These are phyloP conservation scores for Leuciscus idus DNA, from an alignment of 2,113 vertebrate genomes.

Conservation along the genomic window DNA sequence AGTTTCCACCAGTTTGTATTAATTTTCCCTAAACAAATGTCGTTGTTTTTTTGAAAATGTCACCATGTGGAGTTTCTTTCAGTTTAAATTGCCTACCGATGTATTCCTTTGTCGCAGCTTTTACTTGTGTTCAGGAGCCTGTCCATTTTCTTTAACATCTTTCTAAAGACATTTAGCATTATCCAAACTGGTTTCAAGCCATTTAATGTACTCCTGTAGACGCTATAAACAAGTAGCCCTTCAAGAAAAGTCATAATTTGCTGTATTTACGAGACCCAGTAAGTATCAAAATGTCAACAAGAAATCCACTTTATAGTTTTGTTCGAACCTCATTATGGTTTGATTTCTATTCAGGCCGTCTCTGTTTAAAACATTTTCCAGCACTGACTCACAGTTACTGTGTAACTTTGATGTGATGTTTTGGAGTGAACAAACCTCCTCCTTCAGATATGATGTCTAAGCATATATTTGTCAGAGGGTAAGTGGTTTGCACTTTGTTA, in stretches of 20 bases:
- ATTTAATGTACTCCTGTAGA: not conserved
- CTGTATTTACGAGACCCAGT: not conserved
- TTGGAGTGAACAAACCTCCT: conserved; percentile 15
- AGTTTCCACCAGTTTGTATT: not conserved
- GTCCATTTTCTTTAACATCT: not conserved
- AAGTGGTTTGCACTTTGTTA: conserved; percentile 45
- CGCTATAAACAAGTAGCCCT: not conserved
- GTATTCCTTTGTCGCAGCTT: not conserved
- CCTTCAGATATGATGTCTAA: conserved; percentile 43
- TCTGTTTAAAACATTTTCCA: conserved; percentile 20
- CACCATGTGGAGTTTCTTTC: not conserved
- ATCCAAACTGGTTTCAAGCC: not conserved
- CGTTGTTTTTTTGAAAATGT: not conserved
- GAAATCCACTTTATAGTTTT: conserved; percentile 21
- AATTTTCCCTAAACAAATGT: not conserved
- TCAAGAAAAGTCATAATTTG: not conserved
- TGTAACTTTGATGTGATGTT: conserved; percentile 39
- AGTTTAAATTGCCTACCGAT: not conserved
- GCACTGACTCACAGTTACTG: conserved; percentile 19
- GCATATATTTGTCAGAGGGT: conserved; percentile 50
- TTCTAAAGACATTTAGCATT: not conserved
- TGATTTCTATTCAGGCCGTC: conserved; percentile 23
- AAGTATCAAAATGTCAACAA: conserved; percentile 23
- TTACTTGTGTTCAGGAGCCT: not conserved
- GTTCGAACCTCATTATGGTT: conserved; percentile 32